Percentiles rank a stretch among this genome's conserved stretches.
These are phyloP conservation scores for Calcarius lapponicus DNA, from an alignment of 2,797 vertebrate species.

Conservation along the genomic window DNA sequence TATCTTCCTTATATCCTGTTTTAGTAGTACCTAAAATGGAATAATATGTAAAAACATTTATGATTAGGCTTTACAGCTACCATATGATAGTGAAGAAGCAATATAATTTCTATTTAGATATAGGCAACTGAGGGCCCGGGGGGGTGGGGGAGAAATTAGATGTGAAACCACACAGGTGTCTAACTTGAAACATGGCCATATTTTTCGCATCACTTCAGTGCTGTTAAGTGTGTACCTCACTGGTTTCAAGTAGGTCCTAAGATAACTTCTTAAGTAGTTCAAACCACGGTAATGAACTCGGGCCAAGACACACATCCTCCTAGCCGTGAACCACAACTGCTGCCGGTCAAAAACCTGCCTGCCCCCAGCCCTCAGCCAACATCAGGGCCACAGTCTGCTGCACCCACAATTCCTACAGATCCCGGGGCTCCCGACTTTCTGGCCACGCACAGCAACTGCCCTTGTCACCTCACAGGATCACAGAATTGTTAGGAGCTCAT, in stretches of 20 bases:
- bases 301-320: not conserved
- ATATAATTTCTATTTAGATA: not conserved
- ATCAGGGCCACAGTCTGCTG: not conserved
- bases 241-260: not conserved
- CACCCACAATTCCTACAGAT: not conserved
- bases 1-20: not conserved
- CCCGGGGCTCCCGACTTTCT: not conserved
- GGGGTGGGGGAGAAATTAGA: not conserved
- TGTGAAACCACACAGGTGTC: not conserved
- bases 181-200: not conserved
- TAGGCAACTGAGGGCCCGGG: rapidly evolving
- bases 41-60: not conserved
- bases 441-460: rapidly evolving
- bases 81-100: not conserved
- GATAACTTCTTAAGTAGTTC: not conserved
- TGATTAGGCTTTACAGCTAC: not conserved
- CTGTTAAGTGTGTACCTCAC: not conserved
- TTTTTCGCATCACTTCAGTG: rapidly evolving
- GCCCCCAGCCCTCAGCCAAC: rapidly evolving
- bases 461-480: not conserved
- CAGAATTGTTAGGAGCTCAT: not conserved
- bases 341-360: not conserved
- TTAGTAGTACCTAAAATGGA: not conserved
- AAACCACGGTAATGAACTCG: not conserved
- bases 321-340: not conserved